Conservation (phyloP, 2,888 invertebrate genomes). For the Perizoma flavofasciatum region DNA sequence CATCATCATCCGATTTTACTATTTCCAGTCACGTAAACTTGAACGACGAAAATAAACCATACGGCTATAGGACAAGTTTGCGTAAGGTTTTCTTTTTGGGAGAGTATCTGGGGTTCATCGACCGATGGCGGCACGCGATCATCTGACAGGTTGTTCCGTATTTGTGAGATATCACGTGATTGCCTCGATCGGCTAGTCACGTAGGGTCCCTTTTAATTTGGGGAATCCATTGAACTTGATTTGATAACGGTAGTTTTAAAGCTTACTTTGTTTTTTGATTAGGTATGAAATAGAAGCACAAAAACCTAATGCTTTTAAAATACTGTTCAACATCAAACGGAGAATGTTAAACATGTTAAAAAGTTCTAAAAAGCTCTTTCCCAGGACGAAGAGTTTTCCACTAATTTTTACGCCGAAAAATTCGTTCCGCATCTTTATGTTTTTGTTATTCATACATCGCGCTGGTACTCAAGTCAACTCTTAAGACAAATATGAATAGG, state of each 20-base stretch:
- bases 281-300: not conserved
- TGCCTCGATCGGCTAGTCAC: slow-evolving; percentile 31
- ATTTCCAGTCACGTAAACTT: slow-evolving; percentile 83
- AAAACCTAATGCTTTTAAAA: not conserved
- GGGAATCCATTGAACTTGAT: slow-evolving; percentile 26
- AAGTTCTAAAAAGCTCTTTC: slow-evolving; percentile 27
- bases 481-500: slow-evolving; percentile 82
- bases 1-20: slow-evolving; percentile 84
- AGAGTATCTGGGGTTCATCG: slow-evolving; percentile 52
- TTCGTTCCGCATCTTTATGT: slow-evolving; percentile 39
- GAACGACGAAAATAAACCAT: slow-evolving; percentile 79
- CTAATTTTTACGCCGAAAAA: slow-evolving; percentile 32
- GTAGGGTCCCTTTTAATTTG: slow-evolving; percentile 20
- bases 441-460: slow-evolving; percentile 47
- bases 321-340: not conserved
- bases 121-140: slow-evolving; percentile 46
- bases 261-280: not conserved
- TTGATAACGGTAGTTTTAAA: not conserved
- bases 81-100: slow-evolving; percentile 45
- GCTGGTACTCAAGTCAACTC: slow-evolving; percentile 61
- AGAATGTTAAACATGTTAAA: not conserved
- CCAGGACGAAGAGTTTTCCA: slow-evolving; percentile 23
- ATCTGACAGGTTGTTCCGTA: slow-evolving; percentile 40
- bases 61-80: slow-evolving; percentile 55
- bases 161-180: slow-evolving; percentile 43